phyloP scores from a whole-genome alignment of 2,888 invertebrate genomes.

The Archips xylosteana region DNA sequence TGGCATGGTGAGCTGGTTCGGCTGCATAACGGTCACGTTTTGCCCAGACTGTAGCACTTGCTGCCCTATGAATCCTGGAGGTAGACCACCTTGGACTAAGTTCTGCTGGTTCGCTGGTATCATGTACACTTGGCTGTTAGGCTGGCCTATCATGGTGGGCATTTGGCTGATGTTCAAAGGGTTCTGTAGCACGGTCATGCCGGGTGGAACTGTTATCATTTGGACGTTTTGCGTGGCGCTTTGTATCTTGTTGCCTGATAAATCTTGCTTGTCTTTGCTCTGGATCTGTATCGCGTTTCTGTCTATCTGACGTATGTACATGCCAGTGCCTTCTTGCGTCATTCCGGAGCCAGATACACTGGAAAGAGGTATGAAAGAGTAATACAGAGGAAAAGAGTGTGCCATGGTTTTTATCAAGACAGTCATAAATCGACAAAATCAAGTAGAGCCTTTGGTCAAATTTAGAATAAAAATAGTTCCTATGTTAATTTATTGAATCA shows the following conservation, averaged over 20 bases:
- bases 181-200: conserved; percentile 80
- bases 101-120: conserved; percentile 77
- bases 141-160: conserved; percentile 73
- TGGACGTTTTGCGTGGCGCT: conserved; percentile 75
- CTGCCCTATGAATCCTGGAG: conserved; percentile 69
- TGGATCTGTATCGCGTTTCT: conserved; percentile 78
- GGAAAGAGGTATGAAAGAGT: conserved; percentile 41
- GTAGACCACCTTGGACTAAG: conserved; percentile 67
- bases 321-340: conserved; percentile 71
- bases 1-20: conserved; percentile 74
- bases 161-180: conserved; percentile 76
- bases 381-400: too few species aligned
- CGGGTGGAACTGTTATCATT: conserved; percentile 80
- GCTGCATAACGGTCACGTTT: conserved; percentile 80
- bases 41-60: conserved; percentile 75
- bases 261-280: conserved; percentile 76
- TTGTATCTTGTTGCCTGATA: conserved; percentile 68
- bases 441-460: too few species aligned
- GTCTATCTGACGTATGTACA: conserved; percentile 80
- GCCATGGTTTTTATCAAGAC: too few species aligned
- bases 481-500: too few species aligned
- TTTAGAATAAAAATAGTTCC: too few species aligned
- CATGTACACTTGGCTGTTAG: conserved; percentile 80
- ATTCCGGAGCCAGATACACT: conserved; percentile 73
- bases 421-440: too few species aligned